Percentiles rank a stretch among this genome's conserved stretches.
phyloP scores from a whole-genome alignment of 2,888 invertebrate genomes.

The Calameuta pallipes region DNA sequence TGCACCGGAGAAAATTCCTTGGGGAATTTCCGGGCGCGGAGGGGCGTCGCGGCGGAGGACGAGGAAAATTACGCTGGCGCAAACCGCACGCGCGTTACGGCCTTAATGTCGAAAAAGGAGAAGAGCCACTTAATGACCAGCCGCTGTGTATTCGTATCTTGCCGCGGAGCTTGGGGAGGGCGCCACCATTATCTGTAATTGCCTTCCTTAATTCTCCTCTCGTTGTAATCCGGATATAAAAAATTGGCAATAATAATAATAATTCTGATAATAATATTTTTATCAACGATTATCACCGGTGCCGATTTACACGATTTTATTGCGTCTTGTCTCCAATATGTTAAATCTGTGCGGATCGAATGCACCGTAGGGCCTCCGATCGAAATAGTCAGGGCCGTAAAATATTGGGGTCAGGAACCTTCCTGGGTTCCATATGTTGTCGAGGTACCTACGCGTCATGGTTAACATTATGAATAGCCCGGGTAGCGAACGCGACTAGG shows the following conservation, averaged over 20 bases:
- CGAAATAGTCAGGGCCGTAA: neutral
- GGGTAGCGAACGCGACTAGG: constrained; percentile 27
- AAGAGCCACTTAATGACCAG: constrained; percentile 40
- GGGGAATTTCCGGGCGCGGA: neutral
- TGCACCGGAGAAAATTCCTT: neutral
- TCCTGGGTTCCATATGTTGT: neutral
- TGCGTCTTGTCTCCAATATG: no score
- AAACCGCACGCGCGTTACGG: constrained; percentile 43
- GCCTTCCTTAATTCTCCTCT: constrained; percentile 53
- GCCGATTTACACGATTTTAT: no score
- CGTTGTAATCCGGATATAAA: neutral
- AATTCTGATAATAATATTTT: neutral
- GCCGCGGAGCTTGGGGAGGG: neutral
- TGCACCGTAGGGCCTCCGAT: no score
- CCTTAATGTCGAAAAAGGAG: constrained; percentile 45
- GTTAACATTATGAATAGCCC: neutral
- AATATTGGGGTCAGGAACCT: neutral
- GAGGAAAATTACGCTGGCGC: constrained; percentile 38
- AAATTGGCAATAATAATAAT: neutral
- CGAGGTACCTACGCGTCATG: neutral
- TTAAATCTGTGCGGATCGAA: no score
- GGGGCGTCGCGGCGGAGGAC: neutral
- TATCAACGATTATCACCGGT: neutral
- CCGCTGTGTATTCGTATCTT: constrained; percentile 35
- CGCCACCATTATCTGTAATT: constrained; percentile 57